Evolutionary conservation across 2,113 vertebrate species (phyloP).

Genomic region (Poeciliopsis turrubarensis): DNA sequence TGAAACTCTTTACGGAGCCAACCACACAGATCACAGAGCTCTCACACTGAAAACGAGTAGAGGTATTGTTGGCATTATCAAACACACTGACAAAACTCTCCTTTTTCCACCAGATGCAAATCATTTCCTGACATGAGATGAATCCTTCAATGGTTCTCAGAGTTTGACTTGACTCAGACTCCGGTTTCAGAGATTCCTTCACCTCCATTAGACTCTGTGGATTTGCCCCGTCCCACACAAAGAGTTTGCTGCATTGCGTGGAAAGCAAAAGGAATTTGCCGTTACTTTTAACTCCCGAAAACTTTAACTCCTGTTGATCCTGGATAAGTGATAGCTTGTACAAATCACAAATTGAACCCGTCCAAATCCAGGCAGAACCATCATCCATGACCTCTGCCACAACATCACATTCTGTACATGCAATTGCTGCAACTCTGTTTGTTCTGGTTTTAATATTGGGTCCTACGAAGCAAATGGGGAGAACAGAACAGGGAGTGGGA

Average conservation of each 20-base stretch:
- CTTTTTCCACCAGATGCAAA: conserved; percentile 74
- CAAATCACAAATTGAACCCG: conserved; percentile 22
- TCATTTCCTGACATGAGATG: conserved; percentile 36
- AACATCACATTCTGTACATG: conserved; percentile 53
- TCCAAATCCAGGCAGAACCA: conserved; percentile 77
- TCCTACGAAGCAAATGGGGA: conserved; percentile 42
- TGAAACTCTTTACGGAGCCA: conserved; percentile 53
- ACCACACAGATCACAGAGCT: conserved; percentile 71
- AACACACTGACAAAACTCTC: conserved; percentile 63
- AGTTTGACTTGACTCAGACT: background rate
- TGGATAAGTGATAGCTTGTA: conserved; percentile 47
- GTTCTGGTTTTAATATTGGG: background rate
- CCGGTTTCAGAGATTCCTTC: conserved; percentile 28
- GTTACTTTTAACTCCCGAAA: conserved; percentile 66
- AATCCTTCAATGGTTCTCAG: conserved; percentile 53
- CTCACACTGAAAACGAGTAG: conserved; percentile 62
- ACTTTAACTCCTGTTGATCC: conserved; percentile 54
- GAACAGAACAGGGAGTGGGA: conserved; percentile 64
- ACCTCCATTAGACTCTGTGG: conserved; percentile 63
- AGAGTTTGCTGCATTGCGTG: conserved; percentile 62
- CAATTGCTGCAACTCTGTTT: conserved; percentile 49
- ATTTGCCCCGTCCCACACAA: conserved; percentile 68
- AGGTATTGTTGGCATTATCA: conserved; percentile 42
- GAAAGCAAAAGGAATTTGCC: conserved; percentile 68
- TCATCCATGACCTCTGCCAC: conserved; percentile 63